Evolutionary conservation across 2,888 invertebrate genomes (phyloP), one percentile per base, ranked within the genome.

Genomic region (Lithophane socia): DNA sequence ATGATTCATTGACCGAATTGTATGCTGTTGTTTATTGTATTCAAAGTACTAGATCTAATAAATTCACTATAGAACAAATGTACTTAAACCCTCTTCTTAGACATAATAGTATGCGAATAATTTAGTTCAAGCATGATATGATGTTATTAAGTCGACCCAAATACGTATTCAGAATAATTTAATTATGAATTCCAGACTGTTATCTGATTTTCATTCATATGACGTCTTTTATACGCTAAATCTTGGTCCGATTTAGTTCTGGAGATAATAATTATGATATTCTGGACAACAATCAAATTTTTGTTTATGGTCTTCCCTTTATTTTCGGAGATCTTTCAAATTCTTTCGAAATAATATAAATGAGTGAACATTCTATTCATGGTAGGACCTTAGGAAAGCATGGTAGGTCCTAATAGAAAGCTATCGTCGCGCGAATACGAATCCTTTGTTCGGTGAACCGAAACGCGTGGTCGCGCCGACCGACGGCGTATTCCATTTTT

Each of bases 111-210:
- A 44, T 10, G 9, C 21, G 10, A 54, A 44, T 58, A 9, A 21
- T 29, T 21, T 64, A 64, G 42, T 64, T 67, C 44, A 47, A 72
- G 29, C 37, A 67, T 42, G 58, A 47, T 44, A 8, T 61, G 61
- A 58, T 37, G 65, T 44, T 84, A 75, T 80, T 70, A 80, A 64
- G 70, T 21, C 60, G 75, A 18, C 64, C 81, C 8, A 54, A 49
- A 82, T 75, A 70, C 42, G 75, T 67, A 80, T 67, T 67, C 80
- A 49, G 81, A 84, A 80, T 75, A 71, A 80, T 64, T 71, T 60
- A 44, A 81, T 84, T 80, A 75, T 44, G 70, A 37, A 67, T 68
- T 75, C 68, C 49, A 54, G 63, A 75, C 70, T 60, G 58, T 67
- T 75, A 60, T 71, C 54, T 44, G 49, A 65, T 81, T 80, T n/a